Conservation (phyloP, 2,888 invertebrate species). For the Eremobia ochroleuca region DNA sequence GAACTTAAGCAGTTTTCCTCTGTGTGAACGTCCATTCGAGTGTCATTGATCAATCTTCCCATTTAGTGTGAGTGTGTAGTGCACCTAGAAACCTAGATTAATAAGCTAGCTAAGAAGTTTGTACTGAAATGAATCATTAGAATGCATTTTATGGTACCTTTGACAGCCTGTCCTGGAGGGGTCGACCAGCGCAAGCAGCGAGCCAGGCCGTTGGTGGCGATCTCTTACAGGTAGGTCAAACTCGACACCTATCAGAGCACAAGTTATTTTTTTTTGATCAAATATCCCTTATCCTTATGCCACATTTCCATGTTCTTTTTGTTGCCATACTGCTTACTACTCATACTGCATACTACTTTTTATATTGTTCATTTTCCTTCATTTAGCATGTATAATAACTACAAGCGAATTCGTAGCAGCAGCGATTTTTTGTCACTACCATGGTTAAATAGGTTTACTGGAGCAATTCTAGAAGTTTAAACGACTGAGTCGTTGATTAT, state of each 20-base stretch:
- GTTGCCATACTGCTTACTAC: background rate
- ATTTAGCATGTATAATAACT: slow-evolving; percentile 10
- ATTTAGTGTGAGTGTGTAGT: slow-evolving; percentile 8
- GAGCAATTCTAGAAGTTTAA: background rate
- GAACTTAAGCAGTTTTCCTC: background rate
- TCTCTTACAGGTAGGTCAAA: slow-evolving; percentile 62
- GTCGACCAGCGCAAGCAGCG: slow-evolving; percentile 18
- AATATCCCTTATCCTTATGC: background rate
- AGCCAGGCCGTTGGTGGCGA: slow-evolving; percentile 8
- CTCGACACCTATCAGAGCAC: background rate
- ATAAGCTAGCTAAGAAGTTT: slow-evolving; percentile 26
- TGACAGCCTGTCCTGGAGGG: slow-evolving; percentile 73
- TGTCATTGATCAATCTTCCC: slow-evolving; percentile 38
- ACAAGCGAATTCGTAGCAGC: slow-evolving; percentile 50
- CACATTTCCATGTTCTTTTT: background rate
- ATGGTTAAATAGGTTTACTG: slow-evolving; percentile 17
- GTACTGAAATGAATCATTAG: slow-evolving; percentile 69
- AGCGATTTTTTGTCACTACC: slow-evolving; percentile 57
- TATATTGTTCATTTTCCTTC: slow-evolving; percentile 19
- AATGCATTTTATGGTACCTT: slow-evolving; percentile 76
- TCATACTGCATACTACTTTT: too few species aligned
- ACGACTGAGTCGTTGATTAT: slow-evolving; percentile 2
- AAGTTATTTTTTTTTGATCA: background rate
- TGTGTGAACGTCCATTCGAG: background rate
- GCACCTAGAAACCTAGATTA: background rate